Evolutionary conservation across 2,797 vertebrate species (phyloP).

Genomic region (Cygnus olor): DNA sequence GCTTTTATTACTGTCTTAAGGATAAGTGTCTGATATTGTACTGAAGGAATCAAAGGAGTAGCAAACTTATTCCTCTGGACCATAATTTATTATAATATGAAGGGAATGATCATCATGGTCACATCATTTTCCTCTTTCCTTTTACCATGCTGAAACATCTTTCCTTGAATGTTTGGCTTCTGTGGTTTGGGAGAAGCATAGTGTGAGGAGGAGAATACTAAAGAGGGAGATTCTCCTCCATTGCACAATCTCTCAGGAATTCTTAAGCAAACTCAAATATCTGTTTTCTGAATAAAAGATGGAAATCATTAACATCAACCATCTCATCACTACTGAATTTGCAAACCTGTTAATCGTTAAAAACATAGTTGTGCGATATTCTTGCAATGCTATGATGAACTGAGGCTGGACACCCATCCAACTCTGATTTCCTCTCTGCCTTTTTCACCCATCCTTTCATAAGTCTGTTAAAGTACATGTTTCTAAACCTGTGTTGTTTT

Average conservation of each 20-base stretch:
- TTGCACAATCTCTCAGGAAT: background rate
- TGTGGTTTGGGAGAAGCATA: background rate
- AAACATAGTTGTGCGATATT: background rate
- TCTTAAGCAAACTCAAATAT: background rate
- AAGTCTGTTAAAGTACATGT: background rate
- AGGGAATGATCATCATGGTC: background rate
- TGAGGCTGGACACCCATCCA: background rate
- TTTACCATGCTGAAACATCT: slow-evolving; percentile 1
- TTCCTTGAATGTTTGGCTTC: background rate
- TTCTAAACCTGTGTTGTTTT: background rate
- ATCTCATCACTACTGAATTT: background rate
- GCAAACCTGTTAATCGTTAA: background rate
- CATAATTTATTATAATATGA: background rate
- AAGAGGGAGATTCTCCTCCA: background rate
- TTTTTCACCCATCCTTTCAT: background rate
- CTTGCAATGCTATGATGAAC: background rate
- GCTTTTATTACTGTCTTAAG: background rate
- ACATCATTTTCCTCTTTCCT: background rate
- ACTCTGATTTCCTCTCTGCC: background rate
- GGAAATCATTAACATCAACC: background rate
- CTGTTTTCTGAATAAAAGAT: background rate
- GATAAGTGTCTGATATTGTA: background rate
- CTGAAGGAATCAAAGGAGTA: background rate
- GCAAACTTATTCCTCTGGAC: background rate
- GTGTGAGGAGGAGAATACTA: background rate